Conservation (phyloP, 2,888 invertebrate species). For the Synergus umbraculus region DNA sequence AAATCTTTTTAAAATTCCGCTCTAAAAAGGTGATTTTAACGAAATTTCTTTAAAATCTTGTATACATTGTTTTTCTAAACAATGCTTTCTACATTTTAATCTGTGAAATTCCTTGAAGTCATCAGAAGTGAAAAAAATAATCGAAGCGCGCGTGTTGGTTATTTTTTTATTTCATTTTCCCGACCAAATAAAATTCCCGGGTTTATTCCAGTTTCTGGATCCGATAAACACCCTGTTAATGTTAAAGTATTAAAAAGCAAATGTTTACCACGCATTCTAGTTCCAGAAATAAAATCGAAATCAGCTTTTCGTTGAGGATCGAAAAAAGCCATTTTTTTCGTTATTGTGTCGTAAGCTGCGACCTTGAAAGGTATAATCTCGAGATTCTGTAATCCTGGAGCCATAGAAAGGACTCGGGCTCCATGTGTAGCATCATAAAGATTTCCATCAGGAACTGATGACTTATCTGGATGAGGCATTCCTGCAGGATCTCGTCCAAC, state of each 20-base stretch:
- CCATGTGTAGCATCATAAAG: slow-evolving; percentile 96
- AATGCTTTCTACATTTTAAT: no score
- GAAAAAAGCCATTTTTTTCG: slow-evolving; percentile 93
- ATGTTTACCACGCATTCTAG: slow-evolving; percentile 88
- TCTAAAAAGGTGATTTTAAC: no score
- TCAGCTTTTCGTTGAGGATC: slow-evolving; percentile 92
- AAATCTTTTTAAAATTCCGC: no score
- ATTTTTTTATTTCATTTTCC: no score
- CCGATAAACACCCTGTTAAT: no score
- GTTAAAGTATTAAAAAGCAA: slow-evolving; percentile 51
- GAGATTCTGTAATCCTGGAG: slow-evolving; percentile 92
- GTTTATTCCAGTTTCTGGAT: no score
- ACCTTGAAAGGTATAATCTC: slow-evolving; percentile 98
- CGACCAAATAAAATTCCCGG: no score
- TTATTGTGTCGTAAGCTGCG: slow-evolving; percentile 94
- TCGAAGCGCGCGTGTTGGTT: no score
- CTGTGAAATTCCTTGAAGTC: no score
- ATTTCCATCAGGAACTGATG: slow-evolving; percentile 84
- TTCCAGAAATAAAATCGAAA: slow-evolving; percentile 97
- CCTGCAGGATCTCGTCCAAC: slow-evolving; percentile 99
- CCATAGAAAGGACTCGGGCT: slow-evolving; percentile 91
- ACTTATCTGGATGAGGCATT: slow-evolving; percentile 90
- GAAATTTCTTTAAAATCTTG: no score
- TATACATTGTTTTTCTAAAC: no score
- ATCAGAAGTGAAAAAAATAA: no score